These are phyloP conservation scores for Planococcus citri DNA, from an alignment of 1,140 invertebrate genomes.

Conservation along the genomic window DNA sequence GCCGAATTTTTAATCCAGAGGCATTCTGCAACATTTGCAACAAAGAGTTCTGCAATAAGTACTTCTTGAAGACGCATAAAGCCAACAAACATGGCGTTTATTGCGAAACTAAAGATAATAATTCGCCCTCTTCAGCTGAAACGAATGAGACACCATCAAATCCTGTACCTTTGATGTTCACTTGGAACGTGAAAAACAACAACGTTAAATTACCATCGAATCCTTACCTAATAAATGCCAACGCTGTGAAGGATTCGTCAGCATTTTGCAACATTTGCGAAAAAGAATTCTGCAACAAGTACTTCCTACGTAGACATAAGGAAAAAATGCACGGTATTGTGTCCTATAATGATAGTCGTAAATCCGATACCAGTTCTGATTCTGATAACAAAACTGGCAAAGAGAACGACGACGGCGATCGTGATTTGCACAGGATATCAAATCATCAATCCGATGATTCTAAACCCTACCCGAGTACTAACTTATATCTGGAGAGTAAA, in stretches of 20 bases:
- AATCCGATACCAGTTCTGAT: neutral
- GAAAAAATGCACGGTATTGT: conserved; percentile 43
- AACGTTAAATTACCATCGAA: conserved; percentile 11
- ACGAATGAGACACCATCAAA: neutral
- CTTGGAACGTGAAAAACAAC: conserved; percentile 18
- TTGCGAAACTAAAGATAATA: conserved; percentile 37
- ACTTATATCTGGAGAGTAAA: neutral
- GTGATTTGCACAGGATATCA: neutral
- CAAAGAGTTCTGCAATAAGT: conserved; percentile 99
- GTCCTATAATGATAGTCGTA: conserved; percentile 27
- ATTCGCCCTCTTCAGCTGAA: neutral
- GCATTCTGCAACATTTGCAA: conserved; percentile 95
- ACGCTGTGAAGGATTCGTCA: conserved; percentile 33
- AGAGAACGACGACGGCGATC: neutral
- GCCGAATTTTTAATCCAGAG: conserved; percentile 77
- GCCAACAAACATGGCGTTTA: conserved; percentile 90
- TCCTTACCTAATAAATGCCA: conserved; percentile 11
- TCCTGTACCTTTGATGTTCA: conserved; percentile 8
- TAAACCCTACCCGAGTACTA: neutral
- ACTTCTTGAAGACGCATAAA: conserved; percentile 95
- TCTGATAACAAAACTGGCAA: neutral
- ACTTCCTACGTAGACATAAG: conserved; percentile 52
- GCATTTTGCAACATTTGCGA: conserved; percentile 46
- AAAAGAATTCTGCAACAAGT: conserved; percentile 60
- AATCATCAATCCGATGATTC: neutral